Percentiles rank a stretch among this genome's conserved stretches.
Evolutionary conservation across 2,113 vertebrate species (phyloP).

Genomic region (Nettapus auritus): DNA sequence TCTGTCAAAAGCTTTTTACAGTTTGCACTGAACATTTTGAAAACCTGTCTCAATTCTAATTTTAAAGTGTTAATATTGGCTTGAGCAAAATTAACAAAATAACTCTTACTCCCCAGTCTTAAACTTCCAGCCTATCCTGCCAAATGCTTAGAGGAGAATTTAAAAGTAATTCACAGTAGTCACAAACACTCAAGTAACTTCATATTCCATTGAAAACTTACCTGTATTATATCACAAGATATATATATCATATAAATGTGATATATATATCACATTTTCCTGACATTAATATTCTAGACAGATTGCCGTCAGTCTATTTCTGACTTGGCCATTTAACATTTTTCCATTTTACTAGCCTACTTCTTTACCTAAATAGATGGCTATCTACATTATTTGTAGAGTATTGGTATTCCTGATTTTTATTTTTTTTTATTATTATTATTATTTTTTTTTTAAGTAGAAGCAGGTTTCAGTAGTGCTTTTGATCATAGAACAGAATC

Average conservation of each 20-base stretch:
- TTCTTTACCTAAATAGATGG: neutral
- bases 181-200: neutral
- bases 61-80: neutral
- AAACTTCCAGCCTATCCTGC: neutral
- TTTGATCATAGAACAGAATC: neutral
- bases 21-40: neutral
- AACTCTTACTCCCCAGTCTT: neutral
- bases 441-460: neutral
- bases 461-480: neutral
- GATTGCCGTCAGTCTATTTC: neutral
- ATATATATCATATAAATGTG: neutral
- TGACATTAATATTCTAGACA: neutral
- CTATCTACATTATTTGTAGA: neutral
- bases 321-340: neutral
- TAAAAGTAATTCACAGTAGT: neutral
- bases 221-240: neutral
- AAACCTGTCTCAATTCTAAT: neutral
- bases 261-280: conserved; percentile 7
- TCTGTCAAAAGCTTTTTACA: neutral
- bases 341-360: conserved; percentile 1
- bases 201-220: neutral
- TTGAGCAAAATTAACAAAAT: neutral
- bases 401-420: neutral
- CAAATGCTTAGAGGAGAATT: neutral
- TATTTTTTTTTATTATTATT: too few relatives aligned